Percentiles rank a stretch among this genome's conserved stretches.
Conservation (phyloP, 2,797 vertebrate species). For the Thripadectes ignobilis region DNA sequence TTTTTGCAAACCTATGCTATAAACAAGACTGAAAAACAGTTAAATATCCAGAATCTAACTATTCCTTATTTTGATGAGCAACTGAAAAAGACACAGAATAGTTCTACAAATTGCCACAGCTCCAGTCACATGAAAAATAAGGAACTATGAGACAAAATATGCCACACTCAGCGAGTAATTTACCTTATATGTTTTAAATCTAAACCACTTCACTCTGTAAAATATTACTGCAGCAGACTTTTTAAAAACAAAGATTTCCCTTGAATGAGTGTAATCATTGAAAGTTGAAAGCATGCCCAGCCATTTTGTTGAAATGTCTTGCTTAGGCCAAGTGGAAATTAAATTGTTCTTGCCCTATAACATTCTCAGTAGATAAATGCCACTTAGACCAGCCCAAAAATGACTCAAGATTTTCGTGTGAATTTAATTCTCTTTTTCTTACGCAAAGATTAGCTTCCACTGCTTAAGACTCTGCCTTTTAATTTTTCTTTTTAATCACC, state of each 20-base stretch:
- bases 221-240: background rate
- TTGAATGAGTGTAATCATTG: background rate
- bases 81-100: background rate
- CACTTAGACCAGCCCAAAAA: background rate
- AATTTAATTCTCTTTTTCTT: background rate
- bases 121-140: background rate
- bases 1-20: background rate
- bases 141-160: background rate
- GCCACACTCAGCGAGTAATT: background rate
- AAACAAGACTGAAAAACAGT: background rate
- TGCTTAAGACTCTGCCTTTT: background rate
- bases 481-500: background rate
- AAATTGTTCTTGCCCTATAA: background rate
- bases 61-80: background rate
- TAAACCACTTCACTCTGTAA: background rate
- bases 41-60: background rate
- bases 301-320: background rate
- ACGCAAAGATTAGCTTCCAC: background rate
- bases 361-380: background rate
- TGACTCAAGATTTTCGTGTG: background rate
- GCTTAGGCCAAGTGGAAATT: background rate
- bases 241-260: background rate
- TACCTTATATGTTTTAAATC: background rate
- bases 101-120: background rate
- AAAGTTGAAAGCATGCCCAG: background rate